Conservation (phyloP, 1,140 invertebrate species). For the Pygmarrhopalites habei region DNA sequence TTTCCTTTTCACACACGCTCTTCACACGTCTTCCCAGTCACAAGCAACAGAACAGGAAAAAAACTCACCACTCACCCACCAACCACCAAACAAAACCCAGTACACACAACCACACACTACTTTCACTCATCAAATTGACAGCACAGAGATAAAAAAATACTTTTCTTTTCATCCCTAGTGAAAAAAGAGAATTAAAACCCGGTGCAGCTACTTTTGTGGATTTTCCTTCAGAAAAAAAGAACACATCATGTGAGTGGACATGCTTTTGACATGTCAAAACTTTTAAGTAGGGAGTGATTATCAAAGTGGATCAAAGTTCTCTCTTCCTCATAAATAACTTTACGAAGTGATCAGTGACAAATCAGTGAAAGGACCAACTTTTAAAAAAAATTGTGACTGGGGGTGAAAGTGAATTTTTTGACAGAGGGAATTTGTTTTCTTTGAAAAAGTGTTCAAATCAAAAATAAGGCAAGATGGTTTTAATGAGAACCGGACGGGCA, state of each 20-base stretch:
- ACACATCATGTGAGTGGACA: too few species aligned
- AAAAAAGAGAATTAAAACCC: too few species aligned
- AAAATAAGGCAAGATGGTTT: slow-evolving; percentile 7
- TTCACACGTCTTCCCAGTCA: neutral
- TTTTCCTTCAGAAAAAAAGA: too few species aligned
- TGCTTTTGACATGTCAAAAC: too few species aligned
- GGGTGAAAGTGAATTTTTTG: neutral
- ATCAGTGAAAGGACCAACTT: neutral
- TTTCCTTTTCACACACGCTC: neutral
- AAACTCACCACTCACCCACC: neutral
- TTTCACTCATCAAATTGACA: neutral
- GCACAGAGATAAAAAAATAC: neutral
- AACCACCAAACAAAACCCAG: neutral
- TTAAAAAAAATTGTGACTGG: neutral
- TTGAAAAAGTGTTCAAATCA: neutral
- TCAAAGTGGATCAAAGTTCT: too few species aligned
- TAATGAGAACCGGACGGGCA: slow-evolving; percentile 7
- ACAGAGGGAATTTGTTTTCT: neutral
- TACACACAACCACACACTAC: neutral
- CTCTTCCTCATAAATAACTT: too few species aligned
- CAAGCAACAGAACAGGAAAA: neutral
- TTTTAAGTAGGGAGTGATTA: too few species aligned
- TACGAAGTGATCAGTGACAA: neutral
- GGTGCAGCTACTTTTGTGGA: too few species aligned
- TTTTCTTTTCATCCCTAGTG: neutral